Base-by-base conservation (phyloP, 1,140 invertebrate genomes). In the Harlomillsia oculata region DNA sequence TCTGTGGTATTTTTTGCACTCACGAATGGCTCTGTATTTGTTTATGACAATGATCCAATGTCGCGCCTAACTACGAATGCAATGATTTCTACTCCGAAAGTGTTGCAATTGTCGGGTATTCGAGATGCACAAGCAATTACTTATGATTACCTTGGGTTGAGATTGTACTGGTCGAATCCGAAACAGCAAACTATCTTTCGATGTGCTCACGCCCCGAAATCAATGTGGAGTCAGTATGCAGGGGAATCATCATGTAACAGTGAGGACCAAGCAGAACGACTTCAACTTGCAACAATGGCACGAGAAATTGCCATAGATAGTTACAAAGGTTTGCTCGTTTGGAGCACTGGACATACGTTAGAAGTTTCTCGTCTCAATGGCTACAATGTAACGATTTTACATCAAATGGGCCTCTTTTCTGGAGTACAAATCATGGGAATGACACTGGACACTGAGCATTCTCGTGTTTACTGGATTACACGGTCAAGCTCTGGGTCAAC, bases 101-200 rank as follows among this genome's bases (percentile, higher is more conserved):
- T 41, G 2, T 39, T 23, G 5, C 30, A 34, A 1, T 20, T 25
- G 4, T 32, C 52, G 0, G 58, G 58, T 6, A 34, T 60, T 37
- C 39, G 53, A 1, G 51, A 30, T 41, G 62, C 59, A 1, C 62
- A 60, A 25, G 60, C 59, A 1, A 37, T 94, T 18, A 84, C 87
- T 0, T 81, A 92, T 2, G 90, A 96, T 67, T 92, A 87, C 86
- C 79, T 93, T 26, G 87, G 86, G 0, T 81, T 81, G 25, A 85
- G 87, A 68, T 69, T 96, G 0, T 95, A 94, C 67, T 95, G 89
- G 88, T 85, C 87, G 0, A 87, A 85, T 72, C 82, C 83, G 11
- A 84, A 84, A 69, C 81, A 85, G 67, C 85, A 88, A 67, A 94
- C 89, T 82, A 85, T 86, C 6, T 92, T 89, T 0, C 79, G 80